Evolutionary conservation across 2,888 invertebrate genomes (phyloP).

Genomic region (Galeopsomyia nigrocyanea): DNA sequence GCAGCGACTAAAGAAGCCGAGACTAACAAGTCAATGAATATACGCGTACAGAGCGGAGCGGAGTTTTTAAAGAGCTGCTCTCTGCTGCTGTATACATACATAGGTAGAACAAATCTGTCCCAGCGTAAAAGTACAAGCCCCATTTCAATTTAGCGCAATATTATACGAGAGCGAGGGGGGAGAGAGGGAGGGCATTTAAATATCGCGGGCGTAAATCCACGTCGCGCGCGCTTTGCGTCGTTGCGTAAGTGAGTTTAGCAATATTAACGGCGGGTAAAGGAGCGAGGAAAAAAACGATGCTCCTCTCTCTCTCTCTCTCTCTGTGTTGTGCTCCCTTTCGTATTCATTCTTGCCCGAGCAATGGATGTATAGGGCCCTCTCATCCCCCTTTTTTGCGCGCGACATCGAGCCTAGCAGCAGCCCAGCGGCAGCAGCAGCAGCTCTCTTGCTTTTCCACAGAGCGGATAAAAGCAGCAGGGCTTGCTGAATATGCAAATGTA

Average conservation of each 20-base stretch:
- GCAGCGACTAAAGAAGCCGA: too few species aligned
- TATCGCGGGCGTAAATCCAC: constrained; percentile 50
- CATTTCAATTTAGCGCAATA: constrained; percentile 48
- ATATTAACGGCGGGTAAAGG: constrained; percentile 52
- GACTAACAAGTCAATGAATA: too few species aligned
- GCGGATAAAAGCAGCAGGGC: constrained; percentile 5
- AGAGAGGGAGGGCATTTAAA: constrained; percentile 37
- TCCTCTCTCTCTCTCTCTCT: constrained; percentile 10
- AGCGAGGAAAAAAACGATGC: constrained; percentile 35
- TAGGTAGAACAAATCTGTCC: constrained; percentile 36
- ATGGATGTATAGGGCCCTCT: constrained; percentile 8
- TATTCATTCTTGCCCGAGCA: constrained; percentile 47
- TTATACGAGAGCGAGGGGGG: constrained; percentile 31
- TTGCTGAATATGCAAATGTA: constrained; percentile 66
- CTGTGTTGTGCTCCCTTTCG: constrained; percentile 40
- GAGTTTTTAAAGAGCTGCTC: constrained; percentile 1
- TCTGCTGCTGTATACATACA: background rate
- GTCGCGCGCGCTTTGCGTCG: constrained; percentile 26
- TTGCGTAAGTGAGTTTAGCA: constrained; percentile 52
- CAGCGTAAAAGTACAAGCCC: constrained; percentile 43
- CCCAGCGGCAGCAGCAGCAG: background rate
- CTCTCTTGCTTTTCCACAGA: constrained; percentile 9
- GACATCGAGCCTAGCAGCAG: constrained; percentile 24
- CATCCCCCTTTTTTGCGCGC: background rate
- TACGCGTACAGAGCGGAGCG: background rate